Conservation (phyloP, 2,888 invertebrate species). For the Leucophenga montana region DNA sequence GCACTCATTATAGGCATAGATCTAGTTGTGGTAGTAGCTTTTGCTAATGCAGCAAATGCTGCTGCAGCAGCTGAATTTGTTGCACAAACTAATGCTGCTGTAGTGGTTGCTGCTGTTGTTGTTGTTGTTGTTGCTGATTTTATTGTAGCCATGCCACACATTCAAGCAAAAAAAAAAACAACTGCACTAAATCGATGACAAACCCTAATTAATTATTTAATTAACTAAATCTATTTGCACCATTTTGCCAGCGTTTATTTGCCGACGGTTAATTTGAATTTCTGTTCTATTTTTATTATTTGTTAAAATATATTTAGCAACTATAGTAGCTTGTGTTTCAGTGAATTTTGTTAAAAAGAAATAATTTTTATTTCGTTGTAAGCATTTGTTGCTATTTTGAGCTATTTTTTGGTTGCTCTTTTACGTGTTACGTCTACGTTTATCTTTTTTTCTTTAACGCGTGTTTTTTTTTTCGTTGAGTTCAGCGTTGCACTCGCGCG, state of each 20-base stretch:
- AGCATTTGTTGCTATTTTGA: not conserved
- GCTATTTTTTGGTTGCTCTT: not conserved
- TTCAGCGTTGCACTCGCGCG: conserved; percentile 37
- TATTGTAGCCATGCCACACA: conserved; percentile 20
- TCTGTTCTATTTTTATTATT: not conserved
- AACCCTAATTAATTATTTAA: not conserved
- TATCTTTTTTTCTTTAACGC: not conserved
- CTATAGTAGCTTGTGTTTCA: not conserved
- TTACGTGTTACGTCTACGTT: too few relatives aligned
- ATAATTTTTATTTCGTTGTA: not conserved
- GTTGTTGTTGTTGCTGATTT: conserved; percentile 35
- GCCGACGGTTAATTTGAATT: conserved; percentile 14
- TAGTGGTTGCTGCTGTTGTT: conserved; percentile 22
- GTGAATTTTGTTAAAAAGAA: not conserved
- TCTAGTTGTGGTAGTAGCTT: conserved; percentile 38
- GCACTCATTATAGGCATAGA: conserved; percentile 69
- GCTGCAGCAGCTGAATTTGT: conserved; percentile 47
- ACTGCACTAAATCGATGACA: conserved; percentile 14
- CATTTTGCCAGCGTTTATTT: not conserved
- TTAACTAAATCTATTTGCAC: not conserved
- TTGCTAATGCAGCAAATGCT: conserved; percentile 33
- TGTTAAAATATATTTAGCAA: not conserved
- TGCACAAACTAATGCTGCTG: conserved; percentile 43
- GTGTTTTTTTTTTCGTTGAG: not conserved
- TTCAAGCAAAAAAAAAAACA: not conserved